phyloP scores from a whole-genome alignment of 2,113 vertebrate species.

The Hippolais icterina region DNA sequence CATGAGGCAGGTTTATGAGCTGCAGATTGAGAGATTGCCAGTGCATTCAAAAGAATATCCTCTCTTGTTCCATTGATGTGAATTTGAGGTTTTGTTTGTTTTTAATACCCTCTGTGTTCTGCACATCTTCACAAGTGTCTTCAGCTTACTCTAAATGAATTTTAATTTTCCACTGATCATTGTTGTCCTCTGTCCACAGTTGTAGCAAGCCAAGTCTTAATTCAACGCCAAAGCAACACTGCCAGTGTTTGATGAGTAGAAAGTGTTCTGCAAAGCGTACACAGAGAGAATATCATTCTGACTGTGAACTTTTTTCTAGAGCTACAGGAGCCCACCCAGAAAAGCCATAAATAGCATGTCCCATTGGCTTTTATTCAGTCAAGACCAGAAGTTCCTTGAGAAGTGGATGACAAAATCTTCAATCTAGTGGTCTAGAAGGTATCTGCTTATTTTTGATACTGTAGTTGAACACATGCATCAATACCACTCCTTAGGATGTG shows the following conservation, averaged over 20 bases:
- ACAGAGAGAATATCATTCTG: neutral
- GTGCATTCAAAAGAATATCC: neutral
- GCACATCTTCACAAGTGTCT: neutral
- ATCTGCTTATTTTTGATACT: neutral
- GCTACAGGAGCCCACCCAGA: neutral
- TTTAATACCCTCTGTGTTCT: neutral
- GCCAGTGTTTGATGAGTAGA: neutral
- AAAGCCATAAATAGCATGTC: neutral
- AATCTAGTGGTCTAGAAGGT: neutral
- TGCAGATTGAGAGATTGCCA: neutral
- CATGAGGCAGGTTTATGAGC: neutral
- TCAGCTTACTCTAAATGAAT: neutral
- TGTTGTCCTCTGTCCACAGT: neutral
- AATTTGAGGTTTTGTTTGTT: neutral
- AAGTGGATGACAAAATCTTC: neutral
- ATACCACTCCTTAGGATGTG: neutral
- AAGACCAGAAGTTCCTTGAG: neutral
- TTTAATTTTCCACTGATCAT: neutral
- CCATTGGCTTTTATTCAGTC: neutral
- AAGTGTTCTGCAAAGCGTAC: neutral
- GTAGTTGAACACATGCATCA: neutral
- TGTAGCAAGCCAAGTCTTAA: neutral
- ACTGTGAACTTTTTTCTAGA: neutral
- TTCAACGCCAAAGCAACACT: neutral
- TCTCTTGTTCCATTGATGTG: neutral